Base-by-base conservation (phyloP, 1,140 invertebrate species). In the Ctenoplectra terminalis region DNA sequence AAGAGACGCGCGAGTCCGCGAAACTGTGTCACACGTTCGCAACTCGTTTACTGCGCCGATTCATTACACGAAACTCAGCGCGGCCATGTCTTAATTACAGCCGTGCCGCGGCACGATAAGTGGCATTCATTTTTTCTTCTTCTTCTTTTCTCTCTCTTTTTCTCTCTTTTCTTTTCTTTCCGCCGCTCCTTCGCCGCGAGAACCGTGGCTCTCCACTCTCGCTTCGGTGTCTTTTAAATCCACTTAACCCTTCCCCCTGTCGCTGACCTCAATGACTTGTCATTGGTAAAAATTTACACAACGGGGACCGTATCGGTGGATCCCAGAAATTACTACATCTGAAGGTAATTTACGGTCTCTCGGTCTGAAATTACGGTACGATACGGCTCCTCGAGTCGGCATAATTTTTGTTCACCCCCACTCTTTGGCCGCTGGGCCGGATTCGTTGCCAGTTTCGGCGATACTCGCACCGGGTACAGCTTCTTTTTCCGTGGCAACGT, bases 201-300 rank as follows among this genome's bases (percentile, higher is more conserved):
- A 4, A 13, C 1, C 26, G 23, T 13, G n/a, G 11, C 1, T 46
- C 17, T 9, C 15, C 31, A 17, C 52, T 43, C 52, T 61, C 56
- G 31, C 43, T 5, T 23, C 43, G 43, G 17, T 23, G 13, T 50
- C 23, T 77, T 63, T 46, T n/a, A 52, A 72, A 73, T 73, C 78
- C 77, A 37, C 72, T 71, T 77, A 61, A 76, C n/a, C 43, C 78
- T 58, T 79, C 61, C 43, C 73, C 43, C 73, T 74, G 67, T 56
- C 48, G 66, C 61, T 85, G 84, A 86, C 84, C 84, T 70, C 80
- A 77, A 86, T 86, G 83, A 85, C 83, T 76, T 40, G 60, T 60
- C 83, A 4, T 43, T 74, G 70, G 69, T 31, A 73, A 54, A 7
- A 50, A 81, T 86, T 66, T 66, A 74, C 72, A 58, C 54, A 64